phyloP scores from a whole-genome alignment of 1,140 invertebrate genomes.

The Hylaeus anthracinus region DNA sequence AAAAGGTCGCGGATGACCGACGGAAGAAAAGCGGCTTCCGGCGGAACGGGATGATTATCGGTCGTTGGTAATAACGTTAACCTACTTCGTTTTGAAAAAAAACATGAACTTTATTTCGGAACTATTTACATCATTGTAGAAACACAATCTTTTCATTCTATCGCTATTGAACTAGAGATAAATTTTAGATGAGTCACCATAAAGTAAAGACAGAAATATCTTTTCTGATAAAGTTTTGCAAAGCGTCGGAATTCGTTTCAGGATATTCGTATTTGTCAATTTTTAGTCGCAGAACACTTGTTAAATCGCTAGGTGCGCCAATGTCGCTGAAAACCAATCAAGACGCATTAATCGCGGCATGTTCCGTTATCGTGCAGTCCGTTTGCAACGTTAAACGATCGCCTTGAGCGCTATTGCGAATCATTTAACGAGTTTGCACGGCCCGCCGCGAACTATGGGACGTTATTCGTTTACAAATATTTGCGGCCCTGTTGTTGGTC shows the following conservation, averaged over 20 bases:
- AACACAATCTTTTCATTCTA: no score
- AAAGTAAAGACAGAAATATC: no score
- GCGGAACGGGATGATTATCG: slow-evolving; percentile 11
- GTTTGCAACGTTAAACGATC: slow-evolving; percentile 18
- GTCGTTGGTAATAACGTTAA: not conserved
- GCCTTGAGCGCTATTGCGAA: slow-evolving; percentile 34
- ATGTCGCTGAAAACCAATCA: slow-evolving; percentile 33
- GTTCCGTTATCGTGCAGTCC: slow-evolving; percentile 3
- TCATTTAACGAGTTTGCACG: slow-evolving; percentile 48
- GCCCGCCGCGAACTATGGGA: slow-evolving; percentile 27
- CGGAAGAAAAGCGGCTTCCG: slow-evolving; percentile 12
- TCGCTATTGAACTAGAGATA: no score
- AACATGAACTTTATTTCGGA: no score
- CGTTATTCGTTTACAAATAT: slow-evolving; percentile 45
- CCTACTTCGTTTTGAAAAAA: not conserved
- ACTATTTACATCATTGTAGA: no score
- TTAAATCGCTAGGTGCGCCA: not conserved
- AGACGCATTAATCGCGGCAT: slow-evolving; percentile 40
- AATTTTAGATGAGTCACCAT: no score
- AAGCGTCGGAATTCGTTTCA: no score
- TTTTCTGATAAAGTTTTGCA: no score
- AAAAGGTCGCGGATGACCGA: not conserved
- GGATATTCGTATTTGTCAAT: no score
- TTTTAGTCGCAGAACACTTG: no score
- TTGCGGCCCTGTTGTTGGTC: slow-evolving; percentile 13